Percentiles rank a stretch among this genome's conserved stretches.
phyloP scores from a whole-genome alignment of 2,797 vertebrate genomes.

The Distichodus sexfasciatus region DNA sequence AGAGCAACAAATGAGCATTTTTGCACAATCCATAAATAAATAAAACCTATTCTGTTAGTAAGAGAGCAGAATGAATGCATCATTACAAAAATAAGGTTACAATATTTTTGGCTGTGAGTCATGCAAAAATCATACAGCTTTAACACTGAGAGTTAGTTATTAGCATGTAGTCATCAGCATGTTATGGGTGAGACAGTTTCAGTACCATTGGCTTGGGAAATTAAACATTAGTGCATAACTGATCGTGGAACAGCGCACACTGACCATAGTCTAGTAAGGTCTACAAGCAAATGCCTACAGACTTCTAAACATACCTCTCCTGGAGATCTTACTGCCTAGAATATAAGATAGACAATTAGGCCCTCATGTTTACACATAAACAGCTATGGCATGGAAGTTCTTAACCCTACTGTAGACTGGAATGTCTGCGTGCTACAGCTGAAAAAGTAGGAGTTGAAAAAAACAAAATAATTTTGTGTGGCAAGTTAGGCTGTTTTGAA shows the following conservation, averaged over 20 bases:
- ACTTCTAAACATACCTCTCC: constrained; percentile 71
- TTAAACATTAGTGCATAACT: constrained; percentile 23
- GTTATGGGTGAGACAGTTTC: constrained; percentile 42
- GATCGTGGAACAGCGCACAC: constrained; percentile 24
- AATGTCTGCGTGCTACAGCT: neutral
- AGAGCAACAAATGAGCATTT: neutral
- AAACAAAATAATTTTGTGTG: neutral
- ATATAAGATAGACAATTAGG: constrained; percentile 67
- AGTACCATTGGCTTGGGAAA: constrained; percentile 22
- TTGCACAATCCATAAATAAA: constrained; percentile 4
- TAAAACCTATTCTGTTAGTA: neutral
- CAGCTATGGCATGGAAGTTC: neutral
- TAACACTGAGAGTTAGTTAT: neutral
- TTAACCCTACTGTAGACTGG: neutral
- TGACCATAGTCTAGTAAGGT: neutral
- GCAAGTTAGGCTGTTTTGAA: neutral
- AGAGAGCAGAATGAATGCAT: neutral
- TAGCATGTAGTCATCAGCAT: constrained; percentile 17
- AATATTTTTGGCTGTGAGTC: neutral
- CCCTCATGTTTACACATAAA: constrained; percentile 41
- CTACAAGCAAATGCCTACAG: constrained; percentile 14
- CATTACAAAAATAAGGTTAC: neutral
- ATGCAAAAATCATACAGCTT: constrained; percentile 17
- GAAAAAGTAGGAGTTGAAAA: neutral
- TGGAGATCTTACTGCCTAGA: constrained; percentile 74